Base-by-base conservation (phyloP, 1,140 invertebrate genomes). In the Galleria mellonella region DNA sequence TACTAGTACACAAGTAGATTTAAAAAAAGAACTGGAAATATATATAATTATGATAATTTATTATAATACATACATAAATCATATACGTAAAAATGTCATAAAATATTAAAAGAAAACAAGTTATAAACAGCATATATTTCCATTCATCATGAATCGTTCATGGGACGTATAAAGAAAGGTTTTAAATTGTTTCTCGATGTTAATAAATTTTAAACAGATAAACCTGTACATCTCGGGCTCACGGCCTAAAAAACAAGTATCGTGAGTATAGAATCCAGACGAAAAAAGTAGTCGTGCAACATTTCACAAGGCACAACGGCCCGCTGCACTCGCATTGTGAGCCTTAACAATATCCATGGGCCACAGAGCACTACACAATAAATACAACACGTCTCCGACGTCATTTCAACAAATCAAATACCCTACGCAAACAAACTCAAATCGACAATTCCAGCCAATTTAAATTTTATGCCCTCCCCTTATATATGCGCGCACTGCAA, bases 121-220 rank as follows among this genome's bases (percentile, higher is more conserved):
- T 72, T 72, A 70, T 81, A 76, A 35, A 78, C 66, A 62, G 48
- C 46, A 61, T 65, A 59, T 47, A 63, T 75, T 73, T 72, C 59
- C 65, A 73, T 78, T 76, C 73, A 74, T 76, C 75, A 72, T 71
- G 72, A 81, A 74, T 72, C 67, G 70, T 63, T 71, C 62, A 67
- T 64, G 70, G 73, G 51, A 64, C 63, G 72, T 77, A 70, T 74
- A 71, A 73, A 76, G 73, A 77, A 78, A 79, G 71, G 72, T 68
- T 83, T 83, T 83, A 81, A 84, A 84, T 84, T 81, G 78, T 83
- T 85, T 83, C 74, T 83, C 75, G 69, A 82, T 83, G 78, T 83
- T 83, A 83, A 83, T 85, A 82, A 82, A 85, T 82, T 85, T 85
- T 79, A 81, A 83, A 85, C 76, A 84, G 77, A 84, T 83, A 83